Evolutionary conservation across 2,888 invertebrate species (phyloP).

Genomic region (Nysson spinosus): DNA sequence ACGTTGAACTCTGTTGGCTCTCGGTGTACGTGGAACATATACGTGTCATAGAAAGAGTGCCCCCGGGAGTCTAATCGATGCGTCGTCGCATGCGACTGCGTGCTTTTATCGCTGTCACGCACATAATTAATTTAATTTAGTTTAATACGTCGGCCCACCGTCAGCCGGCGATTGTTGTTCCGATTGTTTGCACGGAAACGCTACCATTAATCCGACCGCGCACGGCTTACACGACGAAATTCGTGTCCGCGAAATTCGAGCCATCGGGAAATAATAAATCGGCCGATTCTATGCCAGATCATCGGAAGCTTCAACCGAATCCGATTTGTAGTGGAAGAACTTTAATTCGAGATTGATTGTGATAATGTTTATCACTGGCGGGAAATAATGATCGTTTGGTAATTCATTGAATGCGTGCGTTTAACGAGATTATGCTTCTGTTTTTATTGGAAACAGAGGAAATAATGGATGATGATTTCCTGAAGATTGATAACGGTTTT

Average conservation of each 20-base stretch:
- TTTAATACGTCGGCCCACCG: slow-evolving; percentile 71
- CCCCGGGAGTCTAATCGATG: slow-evolving; percentile 71
- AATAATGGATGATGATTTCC: too few species aligned
- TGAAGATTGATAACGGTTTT: too few species aligned
- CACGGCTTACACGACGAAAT: slow-evolving; percentile 49
- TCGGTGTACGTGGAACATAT: slow-evolving; percentile 6
- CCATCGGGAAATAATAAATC: slow-evolving; percentile 36
- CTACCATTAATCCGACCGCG: slow-evolving; percentile 56
- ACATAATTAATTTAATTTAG: slow-evolving; percentile 78
- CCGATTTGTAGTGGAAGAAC: neutral
- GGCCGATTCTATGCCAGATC: slow-evolving; percentile 8
- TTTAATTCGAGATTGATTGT: slow-evolving; percentile 6
- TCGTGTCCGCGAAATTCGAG: slow-evolving; percentile 41
- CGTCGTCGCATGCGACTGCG: slow-evolving; percentile 74
- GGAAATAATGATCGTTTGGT: neutral
- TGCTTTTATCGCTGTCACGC: slow-evolving; percentile 77
- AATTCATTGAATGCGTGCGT: neutral
- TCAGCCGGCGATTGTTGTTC: slow-evolving; percentile 68
- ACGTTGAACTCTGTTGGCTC: slow-evolving; percentile 17
- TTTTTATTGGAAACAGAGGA: too few species aligned
- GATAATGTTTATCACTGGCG: neutral
- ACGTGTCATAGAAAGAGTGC: slow-evolving; percentile 52
- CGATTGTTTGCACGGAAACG: slow-evolving; percentile 75
- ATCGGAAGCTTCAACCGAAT: slow-evolving; percentile 5
- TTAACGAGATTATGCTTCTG: too few species aligned